phyloP scores from a whole-genome alignment of 2,113 vertebrate species.

The Nansenia antarctica region DNA sequence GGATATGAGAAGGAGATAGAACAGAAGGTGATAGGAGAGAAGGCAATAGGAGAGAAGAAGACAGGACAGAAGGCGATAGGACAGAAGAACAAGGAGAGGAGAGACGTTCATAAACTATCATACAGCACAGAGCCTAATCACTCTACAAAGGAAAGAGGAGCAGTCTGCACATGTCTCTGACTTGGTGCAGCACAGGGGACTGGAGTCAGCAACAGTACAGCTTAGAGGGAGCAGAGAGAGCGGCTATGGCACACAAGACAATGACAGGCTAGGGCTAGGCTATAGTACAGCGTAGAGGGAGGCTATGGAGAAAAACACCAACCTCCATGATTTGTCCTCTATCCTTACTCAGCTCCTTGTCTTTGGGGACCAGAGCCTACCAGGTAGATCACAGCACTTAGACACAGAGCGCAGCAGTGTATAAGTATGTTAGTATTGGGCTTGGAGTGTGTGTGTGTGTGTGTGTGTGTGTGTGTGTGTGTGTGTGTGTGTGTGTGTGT shows the following conservation, averaged over 20 bases:
- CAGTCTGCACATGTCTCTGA: neutral
- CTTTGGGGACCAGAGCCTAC: conserved; percentile 72
- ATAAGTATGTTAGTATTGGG: too few species aligned
- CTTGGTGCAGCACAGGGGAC: neutral
- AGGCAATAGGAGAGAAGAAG: neutral
- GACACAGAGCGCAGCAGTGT: conserved; percentile 18
- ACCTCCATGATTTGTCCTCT: conserved; percentile 64
- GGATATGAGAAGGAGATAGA: too few species aligned
- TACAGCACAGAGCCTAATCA: neutral
- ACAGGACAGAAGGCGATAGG: too few species aligned
- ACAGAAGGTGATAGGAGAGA: neutral
- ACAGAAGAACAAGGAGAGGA: neutral
- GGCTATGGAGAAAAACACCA: conserved; percentile 46
- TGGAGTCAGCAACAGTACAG: neutral
- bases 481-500: neutral
- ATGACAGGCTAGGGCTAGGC: neutral
- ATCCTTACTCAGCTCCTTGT: conserved; percentile 48
- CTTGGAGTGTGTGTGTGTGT: neutral
- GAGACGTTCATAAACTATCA: neutral
- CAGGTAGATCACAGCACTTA: conserved; percentile 49
- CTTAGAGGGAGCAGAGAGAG: too few species aligned
- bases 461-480: conserved; percentile 1
- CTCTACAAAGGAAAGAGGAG: neutral
- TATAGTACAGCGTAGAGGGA: conserved; percentile 11
- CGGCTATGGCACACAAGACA: neutral